Evolutionary conservation across 2,888 invertebrate genomes (phyloP), one percentile per base, ranked within the genome.

Genomic region (Rhorus exstirpatorius): DNA sequence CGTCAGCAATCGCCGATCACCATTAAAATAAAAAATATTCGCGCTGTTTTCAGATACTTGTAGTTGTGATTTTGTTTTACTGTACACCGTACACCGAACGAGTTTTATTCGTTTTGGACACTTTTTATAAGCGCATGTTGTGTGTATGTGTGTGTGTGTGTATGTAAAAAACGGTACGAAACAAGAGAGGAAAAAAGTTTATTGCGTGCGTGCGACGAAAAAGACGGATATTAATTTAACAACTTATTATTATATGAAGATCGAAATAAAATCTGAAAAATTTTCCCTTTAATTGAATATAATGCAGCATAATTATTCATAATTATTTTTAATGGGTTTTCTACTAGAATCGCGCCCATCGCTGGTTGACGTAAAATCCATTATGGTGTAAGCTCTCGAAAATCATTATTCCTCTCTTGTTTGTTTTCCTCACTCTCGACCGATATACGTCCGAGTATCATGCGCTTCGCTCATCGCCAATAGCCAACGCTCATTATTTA

Each of bases 401-500:
- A 60, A 41, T 35, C 7, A 24, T 53, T 53, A 24, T 53, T 55
- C 55, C n/a, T 21, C 53, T 8, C 3, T 31, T 31, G n/a, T n/a
- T n/a, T n/a, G n/a, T 31, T 53, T n/a, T 53, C 26, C 26, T 26
- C n/a, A n/a, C 6, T 55, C 3, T 19, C 17, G 10, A 51, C 10
- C 19, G 8, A 19, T 10, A 19, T 10, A 51, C 19, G 51, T 3
- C 51, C 19, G 3, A 51, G 8, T 49, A 49, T 8, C 3, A 58
- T 58, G 17, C 26, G 58, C 31, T 58, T n/a, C 58, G 10, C 38
- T 38, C 38, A 38, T 38, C 38, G 8, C 38, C n/a, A 70, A 26
- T 46, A 24, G 8, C 17, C 10, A 21, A 8, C n/a, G 8, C 49
- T 19, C 49, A 31, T 81, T 61, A 55, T 46, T 63, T 41, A 19